Base-by-base conservation (phyloP, 1,140 invertebrate genomes). In the Thaumetopoea pityocampa region DNA sequence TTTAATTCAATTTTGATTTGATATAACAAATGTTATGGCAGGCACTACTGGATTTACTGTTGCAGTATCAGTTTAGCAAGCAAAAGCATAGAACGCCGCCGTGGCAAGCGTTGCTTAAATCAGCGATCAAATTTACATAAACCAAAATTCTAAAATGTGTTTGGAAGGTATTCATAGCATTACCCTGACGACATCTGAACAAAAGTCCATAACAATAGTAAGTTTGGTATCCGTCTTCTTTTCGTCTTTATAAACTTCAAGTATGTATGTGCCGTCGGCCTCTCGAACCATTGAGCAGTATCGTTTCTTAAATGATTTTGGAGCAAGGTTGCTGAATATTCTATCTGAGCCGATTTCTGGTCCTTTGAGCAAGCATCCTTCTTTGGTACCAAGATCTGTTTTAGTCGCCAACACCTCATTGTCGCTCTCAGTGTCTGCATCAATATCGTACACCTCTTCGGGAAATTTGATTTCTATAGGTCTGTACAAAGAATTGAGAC, bases 131-230 rank as follows among this genome's bases (percentile, higher is more conserved):
- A n/a, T n/a, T n/a, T n/a, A n/a, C n/a, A n/a, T n/a, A n/a, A n/a
- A n/a, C n/a, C n/a, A n/a, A n/a, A n/a, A n/a, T n/a, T n/a, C n/a
- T n/a, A n/a, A n/a, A n/a, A n/a, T n/a, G n/a, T n/a, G n/a, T n/a
- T 27, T 3, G 4, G 5, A 23, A 14, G 14, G 7, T 22, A 8
- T 10, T 28, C 10, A 38, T 42, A 48, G 49, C 4, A 33, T 86
- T 84, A 94, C 93, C 78, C 92, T 91, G 27, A 94, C 88, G 56
- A 96, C 93, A 73, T 96, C 93, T 1, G 91, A 92, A 66, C 95
- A 97, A 83, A 96, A 94, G 74, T 97, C 96, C 90, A 98, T 92
- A 46, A 95, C 94, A 78, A 97, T 94, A n/a, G 93, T 93, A 43
- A 93, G 90, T 85, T 97, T 97, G 1, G 93, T 92, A 63, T 97